These are phyloP conservation scores for Notospermus geniculatus DNA, from an alignment of 1,140 invertebrate genomes.

Conservation along the genomic window DNA sequence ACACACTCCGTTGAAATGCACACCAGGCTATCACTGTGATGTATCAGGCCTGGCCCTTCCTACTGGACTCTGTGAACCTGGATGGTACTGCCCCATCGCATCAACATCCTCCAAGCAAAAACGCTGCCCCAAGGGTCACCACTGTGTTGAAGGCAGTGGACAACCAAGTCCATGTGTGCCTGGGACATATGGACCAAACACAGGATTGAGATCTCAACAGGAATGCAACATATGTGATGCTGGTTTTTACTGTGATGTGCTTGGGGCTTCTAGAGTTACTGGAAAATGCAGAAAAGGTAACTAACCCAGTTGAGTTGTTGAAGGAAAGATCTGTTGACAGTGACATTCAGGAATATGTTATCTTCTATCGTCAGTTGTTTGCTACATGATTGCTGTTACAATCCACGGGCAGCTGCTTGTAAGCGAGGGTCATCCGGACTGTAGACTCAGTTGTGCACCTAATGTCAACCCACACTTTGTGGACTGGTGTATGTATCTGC, in stretches of 20 bases:
- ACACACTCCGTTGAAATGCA: slow-evolving; percentile 33
- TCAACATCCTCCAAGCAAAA: slow-evolving; percentile 32
- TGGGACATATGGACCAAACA: slow-evolving; percentile 39
- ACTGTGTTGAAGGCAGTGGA: slow-evolving; percentile 39
- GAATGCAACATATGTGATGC: slow-evolving; percentile 44
- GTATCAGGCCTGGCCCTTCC: slow-evolving; percentile 32
- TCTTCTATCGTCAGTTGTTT: no score
- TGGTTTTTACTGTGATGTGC: slow-evolving; percentile 48
- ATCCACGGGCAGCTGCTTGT: no score
- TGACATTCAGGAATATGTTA: no score
- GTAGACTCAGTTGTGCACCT: no score
- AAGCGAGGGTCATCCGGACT: no score
- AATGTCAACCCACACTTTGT: no score
- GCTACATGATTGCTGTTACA: no score
- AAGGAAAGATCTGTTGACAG: no score
- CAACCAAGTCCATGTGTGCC: slow-evolving; percentile 41
- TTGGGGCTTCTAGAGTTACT: slow-evolving; percentile 35
- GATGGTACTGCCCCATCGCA: slow-evolving; percentile 45
- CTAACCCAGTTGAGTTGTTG: no score
- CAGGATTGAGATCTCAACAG: slow-evolving; percentile 24
- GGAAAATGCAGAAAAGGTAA: slow-evolving; percentile 41
- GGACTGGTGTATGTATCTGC: no score
- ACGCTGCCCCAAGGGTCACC: slow-evolving; percentile 44
- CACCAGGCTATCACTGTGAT: slow-evolving; percentile 44
- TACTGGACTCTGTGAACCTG: slow-evolving; percentile 36